Evolutionary conservation across 1,140 invertebrate species (phyloP), one percentile per base, ranked within the genome.

Genomic region (Calliphora vicina): DNA sequence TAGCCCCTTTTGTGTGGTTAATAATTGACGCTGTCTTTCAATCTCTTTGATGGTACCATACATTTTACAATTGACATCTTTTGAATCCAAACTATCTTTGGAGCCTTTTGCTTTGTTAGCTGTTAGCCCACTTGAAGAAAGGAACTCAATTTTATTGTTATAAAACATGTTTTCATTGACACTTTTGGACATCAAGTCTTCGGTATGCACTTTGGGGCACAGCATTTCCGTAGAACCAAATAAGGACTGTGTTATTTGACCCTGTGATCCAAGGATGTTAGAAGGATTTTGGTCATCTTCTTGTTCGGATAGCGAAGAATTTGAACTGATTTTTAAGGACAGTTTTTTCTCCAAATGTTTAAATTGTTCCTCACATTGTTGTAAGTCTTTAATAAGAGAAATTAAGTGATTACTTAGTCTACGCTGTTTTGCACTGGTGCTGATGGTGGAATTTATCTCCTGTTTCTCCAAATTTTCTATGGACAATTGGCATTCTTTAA

Each of bases 1-100:
- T 25, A 20, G 42, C 13, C 23, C 35, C 2, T 78, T n/a, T 13
- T 78, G 26, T 2, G 74, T 43, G 20, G 20, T 92, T 92, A 97
- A 94, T 84, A 96, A 92, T 86, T 97, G 94, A 74, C 97, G 92
- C 90, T 97, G 97, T 88, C 95, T 93, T 90, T 98, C 97, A 82
- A 98, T 97, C 92, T 97, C 96, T 91, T 95, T 95, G 27, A 98
- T 92, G 85, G 96, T 97, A 84, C 96, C 96, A 80, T 97, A 94
- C n/a, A 97, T 96, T 87, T 96, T 95, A 84, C n/a, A 13, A 27
- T 73, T 35, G 35, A 35, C 35, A 35, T 35, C 35, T 6, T 35
- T 35, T 73, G 26, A 13, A 35, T 42, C 73, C 15, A 76, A n/a
- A 20, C 27, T 76, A 6, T 76, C 29, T 42, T 76, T 15, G 6